phyloP scores from a whole-genome alignment of 2,797 vertebrate genomes.

The Todus mexicanus region DNA sequence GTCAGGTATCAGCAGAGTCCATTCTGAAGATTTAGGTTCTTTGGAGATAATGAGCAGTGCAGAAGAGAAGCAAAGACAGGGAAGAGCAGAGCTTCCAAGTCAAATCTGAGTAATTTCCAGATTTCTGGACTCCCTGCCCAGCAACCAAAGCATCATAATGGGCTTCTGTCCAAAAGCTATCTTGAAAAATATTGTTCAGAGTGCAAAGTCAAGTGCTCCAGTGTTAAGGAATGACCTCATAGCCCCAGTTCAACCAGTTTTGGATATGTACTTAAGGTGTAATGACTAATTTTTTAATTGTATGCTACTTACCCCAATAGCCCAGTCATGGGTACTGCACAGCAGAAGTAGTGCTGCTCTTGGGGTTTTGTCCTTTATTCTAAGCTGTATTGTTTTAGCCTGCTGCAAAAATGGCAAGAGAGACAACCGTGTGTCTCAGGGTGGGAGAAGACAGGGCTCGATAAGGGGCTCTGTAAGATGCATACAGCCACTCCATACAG shows the following conservation, averaged over 20 bases:
- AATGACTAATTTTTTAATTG: neutral
- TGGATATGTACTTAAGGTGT: neutral
- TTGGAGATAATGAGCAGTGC: neutral
- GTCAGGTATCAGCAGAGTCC: neutral
- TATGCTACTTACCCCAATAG: neutral
- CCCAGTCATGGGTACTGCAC: neutral
- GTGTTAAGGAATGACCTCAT: neutral
- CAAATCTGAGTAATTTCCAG: neutral
- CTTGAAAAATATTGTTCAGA: neutral
- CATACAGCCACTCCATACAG: rapidly evolving
- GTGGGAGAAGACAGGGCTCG: neutral
- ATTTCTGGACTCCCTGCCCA: neutral
- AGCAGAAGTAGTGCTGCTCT: neutral
- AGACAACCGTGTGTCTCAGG: rapidly evolving
- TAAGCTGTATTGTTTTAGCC: neutral
- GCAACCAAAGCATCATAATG: neutral
- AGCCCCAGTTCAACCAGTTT: slow-evolving; percentile 9
- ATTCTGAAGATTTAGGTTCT: neutral
- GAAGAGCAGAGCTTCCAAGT: neutral
- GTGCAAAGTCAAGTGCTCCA: neutral
- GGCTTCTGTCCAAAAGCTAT: neutral
- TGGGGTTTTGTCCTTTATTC: neutral
- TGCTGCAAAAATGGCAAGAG: neutral
- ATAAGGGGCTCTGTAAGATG: neutral
- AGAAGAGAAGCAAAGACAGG: neutral